Evolutionary conservation across 2,888 invertebrate genomes (phyloP), one percentile per base, ranked within the genome.

Genomic region (Phymatocera aterrima): DNA sequence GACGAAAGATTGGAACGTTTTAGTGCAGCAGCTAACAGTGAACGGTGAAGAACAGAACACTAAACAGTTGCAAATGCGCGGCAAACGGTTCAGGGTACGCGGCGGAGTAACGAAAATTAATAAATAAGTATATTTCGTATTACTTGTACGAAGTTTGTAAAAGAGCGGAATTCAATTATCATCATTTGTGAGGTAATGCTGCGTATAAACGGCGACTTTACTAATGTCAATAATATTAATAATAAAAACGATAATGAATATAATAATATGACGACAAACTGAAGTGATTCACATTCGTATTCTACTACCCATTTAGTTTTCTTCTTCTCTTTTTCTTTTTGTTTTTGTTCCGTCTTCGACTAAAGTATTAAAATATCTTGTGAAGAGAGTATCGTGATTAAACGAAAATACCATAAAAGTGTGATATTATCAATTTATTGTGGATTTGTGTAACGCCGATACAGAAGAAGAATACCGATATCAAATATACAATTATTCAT

Each of bases 41-140:
- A 10, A 43, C 43, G 6, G 6, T 43, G 43, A 10, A 43, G 1
- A 43, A 43, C 12, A 31, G n/a, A 37, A 43, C 31, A 65, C 61
- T n/a, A n/a, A 65, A 74, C 79, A 31, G 68, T 48, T 80, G 80
- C 85, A 85, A 84, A 86, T 83, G 86, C 85, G 85, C 83, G 83
- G 81, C 82, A 83, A 82, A 84, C 83, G 82, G 83, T 82, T 82
- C 81, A 81, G 81, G 78, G 79, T 77, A 70, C 77, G 78, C 21
- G 28, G 21, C 57, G 28, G 28, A 28, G 57, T 57, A 28, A 57
- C 10, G 5, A 57, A 57, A 3, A 8, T n/a, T 40, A 8, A 40
- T 4, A 40, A 3, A 40, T 8, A 8, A 40, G 4, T 4, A 40
- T 40, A 5, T 4, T 40, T 40, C 40, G 40, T 8, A 40, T 5